Evolutionary conservation across 2,888 invertebrate genomes (phyloP), one percentile per base, ranked within the genome.

Genomic region (Aphidius colemani): DNA sequence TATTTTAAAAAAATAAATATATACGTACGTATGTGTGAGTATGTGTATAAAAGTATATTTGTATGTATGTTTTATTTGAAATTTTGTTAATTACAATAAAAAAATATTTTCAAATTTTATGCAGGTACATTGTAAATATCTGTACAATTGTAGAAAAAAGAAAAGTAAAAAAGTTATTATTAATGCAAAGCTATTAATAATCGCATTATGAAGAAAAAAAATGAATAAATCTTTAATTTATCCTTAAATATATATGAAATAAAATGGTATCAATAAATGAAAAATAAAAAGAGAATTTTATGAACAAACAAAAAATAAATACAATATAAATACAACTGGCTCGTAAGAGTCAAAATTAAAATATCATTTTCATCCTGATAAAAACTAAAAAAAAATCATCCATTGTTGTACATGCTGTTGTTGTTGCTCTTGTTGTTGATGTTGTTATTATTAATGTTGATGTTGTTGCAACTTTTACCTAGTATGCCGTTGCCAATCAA

Each of bases 91-190:
- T 45, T 45, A 64, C 69, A 63, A 64, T 60, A 50, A 39, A 59
- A 59, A 30, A 64, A 64, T 53, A 59, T 62, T 67, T 13, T 50
- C 55, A 41, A 39, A 55, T 13, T 49, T 61, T 63, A 59, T 59
- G 44, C 61, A 59, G 44, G 60, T 65, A 55, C 65, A 70, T 75
- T 81, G 80, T 81, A 81, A 81, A 82, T 82, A 81, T 74, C 77
- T 80, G 78, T 80, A 79, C 78, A 81, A 80, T 81, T 81, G 80
- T 82, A 80, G 80, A 79, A 77, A 78, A 69, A 70, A 71, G 70
- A 72, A 67, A 71, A 63, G 61, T 70, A 61, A 64, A 66, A 59
- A 55, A 60, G 56, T 55, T 64, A 53, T 51, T 53, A 30, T 55
- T 50, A 48, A 53, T 59, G 43, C 46, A 63, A 57, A 53, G 59